Percentiles rank a stretch among this genome's conserved stretches.
Evolutionary conservation across 2,797 vertebrate genomes (phyloP).

Genomic region (Chaetophractus vellerosus): DNA sequence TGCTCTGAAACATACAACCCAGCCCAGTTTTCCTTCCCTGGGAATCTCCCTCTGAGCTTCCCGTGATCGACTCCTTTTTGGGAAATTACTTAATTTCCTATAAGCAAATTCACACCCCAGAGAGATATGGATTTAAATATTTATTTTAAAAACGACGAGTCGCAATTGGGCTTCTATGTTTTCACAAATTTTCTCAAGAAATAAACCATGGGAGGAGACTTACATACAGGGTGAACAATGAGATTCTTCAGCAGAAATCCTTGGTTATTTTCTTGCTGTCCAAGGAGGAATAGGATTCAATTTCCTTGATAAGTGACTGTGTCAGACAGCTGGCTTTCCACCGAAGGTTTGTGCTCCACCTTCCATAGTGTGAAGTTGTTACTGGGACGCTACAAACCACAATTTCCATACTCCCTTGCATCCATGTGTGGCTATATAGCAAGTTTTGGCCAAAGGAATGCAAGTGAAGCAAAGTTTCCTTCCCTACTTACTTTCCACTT

Average conservation of each 20-base stretch:
- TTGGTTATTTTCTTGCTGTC: neutral
- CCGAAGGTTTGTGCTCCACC: neutral
- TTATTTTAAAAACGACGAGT: neutral
- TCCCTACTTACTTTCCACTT: neutral
- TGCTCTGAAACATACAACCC: neutral
- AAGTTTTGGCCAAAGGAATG: neutral
- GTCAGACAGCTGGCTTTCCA: neutral
- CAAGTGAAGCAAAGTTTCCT: neutral
- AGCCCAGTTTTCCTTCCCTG: neutral
- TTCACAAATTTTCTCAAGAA: neutral
- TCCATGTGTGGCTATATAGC: no score
- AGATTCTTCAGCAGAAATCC: neutral
- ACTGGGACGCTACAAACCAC: neutral
- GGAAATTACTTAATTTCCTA: constrained; percentile 39
- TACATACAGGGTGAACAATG: neutral
- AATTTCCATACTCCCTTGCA: neutral
- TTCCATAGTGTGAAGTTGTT: neutral
- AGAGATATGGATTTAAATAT: neutral
- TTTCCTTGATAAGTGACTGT: neutral
- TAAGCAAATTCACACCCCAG: neutral
- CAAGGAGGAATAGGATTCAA: neutral
- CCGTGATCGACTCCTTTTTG: neutral
- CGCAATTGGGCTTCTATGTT: neutral
- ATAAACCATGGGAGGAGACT: neutral
- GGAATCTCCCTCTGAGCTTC: neutral